Conservation (phyloP, 2,113 vertebrate species). For the Alethe castanea region DNA sequence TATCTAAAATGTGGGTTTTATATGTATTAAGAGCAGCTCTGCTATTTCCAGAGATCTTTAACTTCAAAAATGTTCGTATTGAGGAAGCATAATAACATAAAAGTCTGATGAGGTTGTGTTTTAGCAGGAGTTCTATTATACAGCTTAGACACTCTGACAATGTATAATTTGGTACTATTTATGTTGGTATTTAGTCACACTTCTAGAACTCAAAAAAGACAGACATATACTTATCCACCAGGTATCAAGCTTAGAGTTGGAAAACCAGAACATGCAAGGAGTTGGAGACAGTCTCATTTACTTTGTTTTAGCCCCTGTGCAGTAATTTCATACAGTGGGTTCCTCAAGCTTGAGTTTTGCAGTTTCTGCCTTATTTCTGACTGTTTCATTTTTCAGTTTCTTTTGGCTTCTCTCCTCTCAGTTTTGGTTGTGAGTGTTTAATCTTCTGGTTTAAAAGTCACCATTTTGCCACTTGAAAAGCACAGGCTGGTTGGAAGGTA, state of each 20-base stretch:
- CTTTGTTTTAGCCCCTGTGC: not conserved
- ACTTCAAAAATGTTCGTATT: not conserved
- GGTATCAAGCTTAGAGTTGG: not conserved
- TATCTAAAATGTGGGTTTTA: not conserved
- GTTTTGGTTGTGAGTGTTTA: not conserved
- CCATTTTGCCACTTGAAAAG: not conserved
- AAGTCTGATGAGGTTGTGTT: conserved; percentile 8
- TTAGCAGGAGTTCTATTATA: not conserved
- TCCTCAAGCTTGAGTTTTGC: not conserved
- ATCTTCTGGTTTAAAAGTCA: not conserved
- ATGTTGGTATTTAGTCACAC: conserved; percentile 40
- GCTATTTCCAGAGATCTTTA: not conserved
- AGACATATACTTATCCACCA: conserved; percentile 3
- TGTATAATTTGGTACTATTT: conserved; percentile 52
- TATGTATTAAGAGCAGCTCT: not conserved
- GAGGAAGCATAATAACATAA: not conserved
- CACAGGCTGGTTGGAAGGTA: not conserved
- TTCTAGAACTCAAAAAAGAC: conserved; percentile 19
- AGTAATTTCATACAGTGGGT: not conserved
- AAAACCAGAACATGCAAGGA: not conserved
- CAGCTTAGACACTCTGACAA: not conserved
- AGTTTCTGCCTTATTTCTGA: not conserved
- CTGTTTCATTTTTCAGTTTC: not conserved
- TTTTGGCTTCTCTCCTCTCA: not conserved
- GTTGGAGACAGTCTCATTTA: not conserved